Percentiles rank a stretch among this genome's conserved stretches.
Evolutionary conservation across 1,140 invertebrate species (phyloP).

Genomic region (Hyles vespertilio): DNA sequence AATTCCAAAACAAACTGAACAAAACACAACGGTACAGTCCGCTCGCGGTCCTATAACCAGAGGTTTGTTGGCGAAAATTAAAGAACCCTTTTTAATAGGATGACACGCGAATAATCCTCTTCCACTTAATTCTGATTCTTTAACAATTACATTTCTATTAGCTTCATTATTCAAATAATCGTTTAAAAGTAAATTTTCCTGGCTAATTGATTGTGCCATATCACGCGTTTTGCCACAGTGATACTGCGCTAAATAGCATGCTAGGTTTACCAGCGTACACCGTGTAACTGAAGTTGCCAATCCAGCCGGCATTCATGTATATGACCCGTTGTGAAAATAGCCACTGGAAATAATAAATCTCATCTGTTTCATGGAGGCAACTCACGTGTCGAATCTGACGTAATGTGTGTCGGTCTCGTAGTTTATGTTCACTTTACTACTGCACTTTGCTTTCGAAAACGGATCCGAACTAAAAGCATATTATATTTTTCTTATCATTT

Average conservation of each 20-base stretch:
- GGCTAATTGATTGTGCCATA: constrained; percentile 16
- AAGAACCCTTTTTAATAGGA: constrained; percentile 77
- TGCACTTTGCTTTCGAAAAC: constrained; percentile 14
- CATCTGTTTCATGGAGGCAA: constrained; percentile 47
- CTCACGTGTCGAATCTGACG: constrained; percentile 49
- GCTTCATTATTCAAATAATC: too few relatives aligned
- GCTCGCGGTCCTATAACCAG: constrained; percentile 78
- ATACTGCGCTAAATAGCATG: constrained; percentile 20
- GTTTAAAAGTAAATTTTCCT: too few relatives aligned
- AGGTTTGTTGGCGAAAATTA: constrained; percentile 81
- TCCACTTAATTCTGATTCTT: constrained; percentile 76
- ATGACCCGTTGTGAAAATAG: constrained; percentile 65
- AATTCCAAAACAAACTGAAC: constrained; percentile 73
- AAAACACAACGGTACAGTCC: constrained; percentile 63
- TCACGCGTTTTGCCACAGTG: constrained; percentile 6
- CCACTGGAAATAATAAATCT: constrained; percentile 52
- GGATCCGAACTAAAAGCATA: too few relatives aligned
- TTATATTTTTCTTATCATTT: too few relatives aligned
- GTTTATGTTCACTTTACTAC: constrained; percentile 35
- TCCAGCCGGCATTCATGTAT: constrained; percentile 37
- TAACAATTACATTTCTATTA: too few relatives aligned
- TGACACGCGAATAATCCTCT: constrained; percentile 80
- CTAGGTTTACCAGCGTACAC: constrained; percentile 26
- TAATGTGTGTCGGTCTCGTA: constrained; percentile 29
- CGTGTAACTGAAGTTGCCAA: constrained; percentile 48